Percentiles rank a stretch among this genome's conserved stretches.
Conservation (phyloP, 2,113 vertebrate species). For the Eudyptes chrysolophus region DNA sequence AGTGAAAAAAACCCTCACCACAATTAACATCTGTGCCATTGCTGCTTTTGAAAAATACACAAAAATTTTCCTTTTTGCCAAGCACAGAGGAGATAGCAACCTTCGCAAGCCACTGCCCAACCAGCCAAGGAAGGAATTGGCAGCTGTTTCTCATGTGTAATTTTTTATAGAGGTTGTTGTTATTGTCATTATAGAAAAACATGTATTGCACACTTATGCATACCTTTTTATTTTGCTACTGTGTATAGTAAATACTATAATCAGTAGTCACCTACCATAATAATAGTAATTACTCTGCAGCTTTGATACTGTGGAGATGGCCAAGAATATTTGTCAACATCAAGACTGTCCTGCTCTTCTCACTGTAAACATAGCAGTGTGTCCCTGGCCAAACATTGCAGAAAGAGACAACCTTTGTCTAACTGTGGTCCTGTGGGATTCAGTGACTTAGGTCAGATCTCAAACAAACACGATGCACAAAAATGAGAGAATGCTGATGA, state of each 20-base stretch:
- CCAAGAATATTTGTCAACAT: not conserved
- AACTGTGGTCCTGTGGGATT: not conserved
- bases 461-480: not conserved
- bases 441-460: not conserved
- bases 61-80: not conserved
- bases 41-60: not conserved
- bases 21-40: not conserved
- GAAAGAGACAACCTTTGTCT: not conserved
- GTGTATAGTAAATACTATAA: not conserved
- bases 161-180: not conserved
- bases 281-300: not conserved
- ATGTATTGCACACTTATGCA: not conserved
- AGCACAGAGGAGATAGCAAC: not conserved
- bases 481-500: not conserved
- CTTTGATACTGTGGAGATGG: not conserved
- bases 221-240: not conserved
- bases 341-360: not conserved
- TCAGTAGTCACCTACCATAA: not conserved
- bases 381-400: not conserved
- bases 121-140: not conserved
- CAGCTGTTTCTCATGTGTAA: not conserved
- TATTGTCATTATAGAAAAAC: not conserved
- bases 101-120: not conserved
- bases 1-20: not conserved
- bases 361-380: not conserved